Evolutionary conservation across 2,888 invertebrate genomes (phyloP).

Genomic region (Therioaphis trifolii): DNA sequence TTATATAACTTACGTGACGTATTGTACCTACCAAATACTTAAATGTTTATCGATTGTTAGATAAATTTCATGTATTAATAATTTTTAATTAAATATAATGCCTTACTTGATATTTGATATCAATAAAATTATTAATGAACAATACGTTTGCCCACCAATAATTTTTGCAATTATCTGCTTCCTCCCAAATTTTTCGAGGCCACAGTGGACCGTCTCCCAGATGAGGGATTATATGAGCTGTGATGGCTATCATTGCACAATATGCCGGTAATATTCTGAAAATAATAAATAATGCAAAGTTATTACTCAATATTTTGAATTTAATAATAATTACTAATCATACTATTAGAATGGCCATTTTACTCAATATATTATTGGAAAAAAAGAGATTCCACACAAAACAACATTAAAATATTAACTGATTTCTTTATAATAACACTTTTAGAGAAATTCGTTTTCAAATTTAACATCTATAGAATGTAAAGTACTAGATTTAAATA

Average conservation of each 20-base stretch:
- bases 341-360: neutral
- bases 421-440: too few species aligned
- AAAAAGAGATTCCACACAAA: too few species aligned
- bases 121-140: constrained; percentile 65
- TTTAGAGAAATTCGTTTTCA: too few species aligned
- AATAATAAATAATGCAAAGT: neutral
- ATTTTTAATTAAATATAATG: too few species aligned
- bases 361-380: neutral
- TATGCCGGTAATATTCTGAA: constrained; percentile 62
- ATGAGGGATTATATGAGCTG: constrained; percentile 50
- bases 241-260: constrained; percentile 34
- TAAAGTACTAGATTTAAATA: too few species aligned
- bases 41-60: too few species aligned
- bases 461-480: too few species aligned
- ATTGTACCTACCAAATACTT: too few species aligned
- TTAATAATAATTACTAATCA: neutral
- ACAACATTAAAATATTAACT: too few species aligned
- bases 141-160: constrained; percentile 66
- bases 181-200: constrained; percentile 62
- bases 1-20: too few species aligned
- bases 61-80: too few species aligned
- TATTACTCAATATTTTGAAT: neutral
- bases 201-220: constrained; percentile 65
- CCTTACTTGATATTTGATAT: constrained; percentile 64
- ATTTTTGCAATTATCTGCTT: constrained; percentile 65